Percentiles rank a stretch among this genome's conserved stretches.
Conservation (phyloP, 1,140 invertebrate species). For the Drosophila subpulchrella region DNA sequence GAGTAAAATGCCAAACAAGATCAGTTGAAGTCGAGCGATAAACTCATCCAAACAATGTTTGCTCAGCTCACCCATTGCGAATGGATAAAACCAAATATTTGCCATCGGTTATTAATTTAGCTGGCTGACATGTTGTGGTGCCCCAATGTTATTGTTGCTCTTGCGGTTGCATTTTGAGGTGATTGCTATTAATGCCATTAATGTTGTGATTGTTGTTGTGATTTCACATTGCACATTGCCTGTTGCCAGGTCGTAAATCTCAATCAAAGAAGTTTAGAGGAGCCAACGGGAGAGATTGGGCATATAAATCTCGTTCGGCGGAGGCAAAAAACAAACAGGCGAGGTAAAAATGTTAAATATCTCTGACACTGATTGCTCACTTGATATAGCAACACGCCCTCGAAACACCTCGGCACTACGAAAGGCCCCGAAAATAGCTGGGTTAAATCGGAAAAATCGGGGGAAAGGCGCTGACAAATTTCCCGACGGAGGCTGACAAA, state of each 20-base stretch:
- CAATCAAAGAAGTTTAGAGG: constrained; percentile 48
- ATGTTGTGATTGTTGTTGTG: constrained; percentile 17
- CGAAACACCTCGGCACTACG: background rate
- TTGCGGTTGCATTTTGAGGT: constrained; percentile 34
- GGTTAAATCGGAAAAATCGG: background rate
- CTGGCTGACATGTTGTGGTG: constrained; percentile 25
- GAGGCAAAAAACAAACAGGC: constrained; percentile 24
- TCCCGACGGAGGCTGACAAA: constrained; percentile 28
- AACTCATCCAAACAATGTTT: constrained; percentile 12
- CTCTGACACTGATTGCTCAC: constrained; percentile 64
- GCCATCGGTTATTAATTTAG: constrained; percentile 42
- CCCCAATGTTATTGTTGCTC: constrained; percentile 20
- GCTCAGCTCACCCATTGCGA: constrained; percentile 4
- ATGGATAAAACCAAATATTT: constrained; percentile 30
- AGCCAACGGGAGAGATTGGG: constrained; percentile 31
- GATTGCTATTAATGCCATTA: constrained; percentile 22
- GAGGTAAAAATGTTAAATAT: constrained; percentile 57
- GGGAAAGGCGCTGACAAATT: constrained; percentile 34
- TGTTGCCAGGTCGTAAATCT: constrained; percentile 61
- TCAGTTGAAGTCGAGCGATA: constrained; percentile 3
- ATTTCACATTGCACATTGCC: constrained; percentile 19
- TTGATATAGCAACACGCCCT: constrained; percentile 20
- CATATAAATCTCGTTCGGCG: constrained; percentile 59
- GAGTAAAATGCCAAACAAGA: background rate
- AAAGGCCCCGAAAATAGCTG: constrained; percentile 21